A percentile compares a stretch with the other conserved stretches of the same genome.
These are phyloP conservation scores for Otolemur crassicaudatus DNA, from an alignment of 2,797 vertebrate species.

Conservation along the genomic window DNA sequence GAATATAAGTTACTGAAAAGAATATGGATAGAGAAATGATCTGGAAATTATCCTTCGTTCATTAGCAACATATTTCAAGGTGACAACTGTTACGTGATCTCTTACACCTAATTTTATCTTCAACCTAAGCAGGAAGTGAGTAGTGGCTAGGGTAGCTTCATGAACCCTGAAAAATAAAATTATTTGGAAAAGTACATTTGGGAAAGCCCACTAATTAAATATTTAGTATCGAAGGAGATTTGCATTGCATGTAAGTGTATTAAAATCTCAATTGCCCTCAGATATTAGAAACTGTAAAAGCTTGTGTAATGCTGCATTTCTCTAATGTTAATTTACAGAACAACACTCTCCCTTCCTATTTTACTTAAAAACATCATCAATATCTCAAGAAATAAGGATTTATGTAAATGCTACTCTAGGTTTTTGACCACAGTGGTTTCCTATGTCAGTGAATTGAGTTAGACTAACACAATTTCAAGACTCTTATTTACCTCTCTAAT, in stretches of 20 bases:
- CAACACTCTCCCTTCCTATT: neutral
- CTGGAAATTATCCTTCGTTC: neutral
- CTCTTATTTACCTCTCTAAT: neutral
- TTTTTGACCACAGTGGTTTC: neutral
- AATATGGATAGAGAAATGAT: neutral
- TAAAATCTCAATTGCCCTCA: neutral
- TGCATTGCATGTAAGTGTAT: neutral
- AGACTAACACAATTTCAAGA: neutral
- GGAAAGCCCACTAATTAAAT: neutral
- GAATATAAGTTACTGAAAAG: neutral
- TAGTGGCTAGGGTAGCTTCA: neutral
- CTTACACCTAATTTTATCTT: neutral
- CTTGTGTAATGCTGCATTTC: neutral
- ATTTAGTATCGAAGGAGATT: neutral
- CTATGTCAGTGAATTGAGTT: neutral
- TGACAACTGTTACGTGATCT: neutral
- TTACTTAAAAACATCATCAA: neutral
- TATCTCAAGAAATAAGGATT: neutral
- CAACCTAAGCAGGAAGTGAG: neutral
- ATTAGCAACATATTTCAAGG: neutral
- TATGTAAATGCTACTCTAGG: neutral
- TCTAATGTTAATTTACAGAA: neutral
- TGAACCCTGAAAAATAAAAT: neutral
- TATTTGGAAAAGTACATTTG: too few relatives aligned
- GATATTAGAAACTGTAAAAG: neutral